Percentiles rank a stretch among this genome's conserved stretches.
Conservation (phyloP, 2,797 vertebrate genomes). For the Urosaurus nigricauda region DNA sequence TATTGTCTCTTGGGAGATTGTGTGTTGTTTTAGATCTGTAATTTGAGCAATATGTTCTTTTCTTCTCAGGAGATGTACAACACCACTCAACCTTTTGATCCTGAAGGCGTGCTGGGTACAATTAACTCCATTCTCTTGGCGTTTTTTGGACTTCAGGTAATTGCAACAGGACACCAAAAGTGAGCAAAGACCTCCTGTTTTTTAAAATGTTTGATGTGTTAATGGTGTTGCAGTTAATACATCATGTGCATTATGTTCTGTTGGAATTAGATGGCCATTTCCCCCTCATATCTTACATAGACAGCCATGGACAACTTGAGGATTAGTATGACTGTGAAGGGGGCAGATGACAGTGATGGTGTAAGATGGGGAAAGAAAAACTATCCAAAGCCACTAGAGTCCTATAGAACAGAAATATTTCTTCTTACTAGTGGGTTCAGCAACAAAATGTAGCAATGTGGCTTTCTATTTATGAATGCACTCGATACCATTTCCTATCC, state of each 20-base stretch:
- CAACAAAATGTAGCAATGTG: not conserved
- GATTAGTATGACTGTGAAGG: not conserved
- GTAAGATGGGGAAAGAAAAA: not conserved
- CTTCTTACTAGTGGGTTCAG: not conserved
- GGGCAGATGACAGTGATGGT: not conserved
- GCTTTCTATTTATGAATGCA: not conserved
- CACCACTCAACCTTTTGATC: constrained; percentile 84
- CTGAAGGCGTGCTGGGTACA: constrained; percentile 83
- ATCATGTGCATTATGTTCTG: not conserved
- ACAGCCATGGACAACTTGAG: not conserved
- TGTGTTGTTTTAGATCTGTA: constrained; percentile 10
- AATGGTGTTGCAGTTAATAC: not conserved
- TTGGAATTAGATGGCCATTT: not conserved
- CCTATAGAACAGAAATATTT: not conserved
- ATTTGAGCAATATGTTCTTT: constrained; percentile 14
- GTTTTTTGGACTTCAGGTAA: constrained; percentile 89
- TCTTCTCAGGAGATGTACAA: constrained; percentile 80
- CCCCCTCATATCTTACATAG: not conserved
- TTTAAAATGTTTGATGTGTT: not conserved
- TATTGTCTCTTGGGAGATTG: not conserved
- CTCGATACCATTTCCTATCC: not conserved
- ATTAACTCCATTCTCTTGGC: constrained; percentile 83
- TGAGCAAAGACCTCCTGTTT: not conserved
- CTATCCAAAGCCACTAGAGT: not conserved
- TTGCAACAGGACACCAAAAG: not conserved